These are phyloP conservation scores for Zelleria hepariella DNA, from an alignment of 2,888 invertebrate species.

Conservation along the genomic window DNA sequence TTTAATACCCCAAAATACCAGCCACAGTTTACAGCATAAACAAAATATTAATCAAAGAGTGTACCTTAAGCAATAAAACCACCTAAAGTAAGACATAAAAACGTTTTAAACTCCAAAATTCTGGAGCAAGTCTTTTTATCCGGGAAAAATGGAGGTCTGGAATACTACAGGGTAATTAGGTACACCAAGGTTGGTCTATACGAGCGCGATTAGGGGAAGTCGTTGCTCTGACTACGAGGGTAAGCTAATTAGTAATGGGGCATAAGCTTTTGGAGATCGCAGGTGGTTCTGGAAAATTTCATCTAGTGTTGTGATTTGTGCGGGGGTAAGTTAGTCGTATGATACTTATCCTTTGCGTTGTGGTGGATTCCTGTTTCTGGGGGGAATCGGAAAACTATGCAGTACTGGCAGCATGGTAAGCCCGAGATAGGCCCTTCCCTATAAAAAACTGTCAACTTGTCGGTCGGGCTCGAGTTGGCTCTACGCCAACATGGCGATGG, in stretches of 20 bases:
- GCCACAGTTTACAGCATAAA: too few relatives aligned
- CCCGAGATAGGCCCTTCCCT: too few relatives aligned
- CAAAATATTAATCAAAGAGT: too few relatives aligned
- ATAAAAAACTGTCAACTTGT: too few relatives aligned
- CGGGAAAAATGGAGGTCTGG: neutral
- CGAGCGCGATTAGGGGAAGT: neutral
- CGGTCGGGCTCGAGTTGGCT: too few relatives aligned
- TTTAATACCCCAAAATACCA: too few relatives aligned
- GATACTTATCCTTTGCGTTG: too few relatives aligned
- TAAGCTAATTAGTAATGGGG: neutral
- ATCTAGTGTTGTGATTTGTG: neutral
- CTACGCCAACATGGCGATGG: too few relatives aligned
- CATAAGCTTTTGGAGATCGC: neutral
- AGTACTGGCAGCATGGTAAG: too few relatives aligned
- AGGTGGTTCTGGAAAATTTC: neutral
- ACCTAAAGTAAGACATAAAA: neutral
- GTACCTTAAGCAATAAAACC: neutral
- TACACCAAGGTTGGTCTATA: neutral
- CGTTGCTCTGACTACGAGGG: neutral
- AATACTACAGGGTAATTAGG: neutral
- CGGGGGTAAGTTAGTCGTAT: too few relatives aligned
- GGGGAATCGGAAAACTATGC: too few relatives aligned
- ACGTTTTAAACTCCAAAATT: neutral
- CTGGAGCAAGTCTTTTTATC: neutral
- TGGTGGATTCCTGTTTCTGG: too few relatives aligned